phyloP scores from a whole-genome alignment of 2,797 vertebrate species.

The Silurus aristotelis region DNA sequence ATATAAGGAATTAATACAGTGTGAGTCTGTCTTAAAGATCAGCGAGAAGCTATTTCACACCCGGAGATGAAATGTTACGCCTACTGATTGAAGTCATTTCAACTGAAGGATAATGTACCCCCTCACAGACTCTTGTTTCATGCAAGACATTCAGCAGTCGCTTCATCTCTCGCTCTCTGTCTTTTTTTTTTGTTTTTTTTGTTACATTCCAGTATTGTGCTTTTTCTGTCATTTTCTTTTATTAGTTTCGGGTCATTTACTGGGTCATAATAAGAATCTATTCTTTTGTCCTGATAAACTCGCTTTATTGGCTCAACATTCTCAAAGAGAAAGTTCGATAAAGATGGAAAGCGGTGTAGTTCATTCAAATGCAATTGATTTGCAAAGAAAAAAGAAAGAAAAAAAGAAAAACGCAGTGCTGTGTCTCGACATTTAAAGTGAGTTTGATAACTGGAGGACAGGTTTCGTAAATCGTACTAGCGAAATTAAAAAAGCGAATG shows the following conservation, averaged over 20 bases:
- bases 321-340: slow-evolving; percentile 44
- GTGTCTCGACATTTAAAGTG: slow-evolving; percentile 29
- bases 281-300: slow-evolving; percentile 24
- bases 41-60: slow-evolving; percentile 61
- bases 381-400: too few species aligned
- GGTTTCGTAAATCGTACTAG: neutral
- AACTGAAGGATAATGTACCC: slow-evolving; percentile 18
- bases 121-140: slow-evolving; percentile 14
- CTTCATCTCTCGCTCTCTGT: neutral
- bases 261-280: neutral
- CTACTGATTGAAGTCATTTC: slow-evolving; percentile 62
- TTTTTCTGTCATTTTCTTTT: slow-evolving; percentile 13
- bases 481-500: neutral
- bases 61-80: slow-evolving; percentile 38
- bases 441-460: neutral
- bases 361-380: slow-evolving; percentile 57
- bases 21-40: slow-evolving; percentile 65
- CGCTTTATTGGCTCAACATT: slow-evolving; percentile 34
- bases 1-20: slow-evolving; percentile 68
- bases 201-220: slow-evolving; percentile 9
- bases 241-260: slow-evolving; percentile 21
- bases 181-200: neutral
- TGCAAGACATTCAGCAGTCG: slow-evolving; percentile 17
- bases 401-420: slow-evolving; percentile 26
- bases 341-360: slow-evolving; percentile 58